phyloP scores from a whole-genome alignment of 2,888 invertebrate genomes.

The Urechis unicinctus region DNA sequence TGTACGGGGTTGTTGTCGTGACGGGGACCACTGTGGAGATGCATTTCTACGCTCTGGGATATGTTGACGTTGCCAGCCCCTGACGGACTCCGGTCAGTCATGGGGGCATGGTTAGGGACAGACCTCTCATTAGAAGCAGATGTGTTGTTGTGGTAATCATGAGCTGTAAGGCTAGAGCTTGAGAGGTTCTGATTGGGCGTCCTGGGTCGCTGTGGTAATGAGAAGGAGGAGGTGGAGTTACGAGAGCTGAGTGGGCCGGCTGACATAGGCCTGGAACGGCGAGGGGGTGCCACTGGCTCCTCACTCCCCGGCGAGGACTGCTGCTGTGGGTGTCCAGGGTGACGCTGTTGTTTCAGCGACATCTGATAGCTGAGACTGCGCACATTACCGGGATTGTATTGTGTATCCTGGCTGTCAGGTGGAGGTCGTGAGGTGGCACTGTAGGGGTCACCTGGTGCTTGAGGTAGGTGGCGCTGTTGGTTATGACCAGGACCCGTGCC shows the following conservation, averaged over 20 bases:
- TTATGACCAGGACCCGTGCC: background rate
- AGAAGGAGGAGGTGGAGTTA: slow-evolving; percentile 2
- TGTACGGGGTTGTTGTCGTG: background rate
- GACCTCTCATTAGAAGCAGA: too few relatives aligned
- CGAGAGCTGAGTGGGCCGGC: slow-evolving; percentile 5
- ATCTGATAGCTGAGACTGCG: slow-evolving; percentile 12
- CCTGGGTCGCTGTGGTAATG: background rate
- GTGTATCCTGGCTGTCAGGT: background rate
- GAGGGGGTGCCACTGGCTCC: slow-evolving; percentile 12
- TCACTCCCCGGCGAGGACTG: background rate
- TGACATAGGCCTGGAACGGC: slow-evolving; percentile 10
- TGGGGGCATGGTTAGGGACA: too few relatives aligned
- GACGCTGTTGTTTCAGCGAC: too few relatives aligned
- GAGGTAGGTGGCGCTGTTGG: background rate
- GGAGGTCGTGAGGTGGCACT: background rate
- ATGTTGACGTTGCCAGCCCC: too few relatives aligned
- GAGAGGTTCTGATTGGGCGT: background rate
- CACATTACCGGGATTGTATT: slow-evolving; percentile 13
- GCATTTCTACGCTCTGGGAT: too few relatives aligned
- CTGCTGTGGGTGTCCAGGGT: slow-evolving; percentile 6
- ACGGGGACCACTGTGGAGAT: too few relatives aligned
- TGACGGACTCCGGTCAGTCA: too few relatives aligned
- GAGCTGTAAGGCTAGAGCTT: background rate
- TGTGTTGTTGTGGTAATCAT: background rate
- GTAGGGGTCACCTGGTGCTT: background rate